phyloP scores from a whole-genome alignment of 2,113 vertebrate genomes.

The Psilopsiagon aurifrons region DNA sequence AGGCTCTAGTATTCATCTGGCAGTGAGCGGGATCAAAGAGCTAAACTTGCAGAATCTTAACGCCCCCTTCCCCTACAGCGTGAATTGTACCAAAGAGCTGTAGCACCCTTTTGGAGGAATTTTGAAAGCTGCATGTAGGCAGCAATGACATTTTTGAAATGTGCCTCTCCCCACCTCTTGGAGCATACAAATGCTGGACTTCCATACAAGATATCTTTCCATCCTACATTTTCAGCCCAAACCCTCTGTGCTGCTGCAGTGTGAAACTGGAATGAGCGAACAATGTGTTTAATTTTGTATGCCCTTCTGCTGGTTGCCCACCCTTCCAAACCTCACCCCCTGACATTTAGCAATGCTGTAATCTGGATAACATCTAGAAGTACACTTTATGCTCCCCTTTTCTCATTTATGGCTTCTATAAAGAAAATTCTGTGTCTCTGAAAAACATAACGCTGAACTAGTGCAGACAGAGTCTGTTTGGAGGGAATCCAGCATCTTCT shows the following conservation, averaged over 20 bases:
- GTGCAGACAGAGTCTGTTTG: constrained; percentile 40
- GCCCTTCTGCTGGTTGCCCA: background rate
- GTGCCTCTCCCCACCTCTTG: background rate
- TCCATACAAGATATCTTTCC: background rate
- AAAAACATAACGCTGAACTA: constrained; percentile 23
- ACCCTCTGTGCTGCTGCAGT: background rate
- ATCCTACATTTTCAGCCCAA: background rate
- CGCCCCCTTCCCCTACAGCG: background rate
- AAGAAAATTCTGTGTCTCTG: background rate
- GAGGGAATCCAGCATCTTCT: constrained; percentile 53
- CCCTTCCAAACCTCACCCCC: background rate
- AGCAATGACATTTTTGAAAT: constrained; percentile 12
- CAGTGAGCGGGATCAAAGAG: background rate
- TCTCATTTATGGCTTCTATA: background rate
- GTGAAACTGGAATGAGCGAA: rapidly evolving
- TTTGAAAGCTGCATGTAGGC: background rate
- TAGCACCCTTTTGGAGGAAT: background rate
- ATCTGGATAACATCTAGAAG: background rate
- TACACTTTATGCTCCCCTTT: background rate
- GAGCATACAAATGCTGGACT: background rate
- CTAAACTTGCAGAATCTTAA: background rate
- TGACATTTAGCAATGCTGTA: background rate
- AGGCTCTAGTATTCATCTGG: background rate
- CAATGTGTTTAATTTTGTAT: background rate
- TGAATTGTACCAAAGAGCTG: background rate